These are phyloP conservation scores for Platycnemis pennipes DNA, from an alignment of 2,888 invertebrate genomes.

Conservation along the genomic window DNA sequence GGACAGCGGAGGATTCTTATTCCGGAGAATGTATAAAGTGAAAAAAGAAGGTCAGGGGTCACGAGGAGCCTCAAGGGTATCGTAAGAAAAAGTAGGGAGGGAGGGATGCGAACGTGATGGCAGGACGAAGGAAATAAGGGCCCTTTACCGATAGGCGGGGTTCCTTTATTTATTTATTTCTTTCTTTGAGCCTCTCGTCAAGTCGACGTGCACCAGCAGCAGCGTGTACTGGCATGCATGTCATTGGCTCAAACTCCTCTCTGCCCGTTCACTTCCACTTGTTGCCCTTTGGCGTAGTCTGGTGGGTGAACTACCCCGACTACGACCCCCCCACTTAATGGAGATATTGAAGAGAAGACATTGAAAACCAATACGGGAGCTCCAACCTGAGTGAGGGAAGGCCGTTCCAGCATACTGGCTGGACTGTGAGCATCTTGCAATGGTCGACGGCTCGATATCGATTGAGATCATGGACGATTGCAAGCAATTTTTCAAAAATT, in stretches of 20 bases:
- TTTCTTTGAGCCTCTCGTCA: neutral
- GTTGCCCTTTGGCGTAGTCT: neutral
- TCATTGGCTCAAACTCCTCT: neutral
- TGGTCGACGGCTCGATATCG: too few species aligned
- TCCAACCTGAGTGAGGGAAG: too few species aligned
- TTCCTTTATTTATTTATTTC: neutral
- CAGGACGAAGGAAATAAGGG: neutral
- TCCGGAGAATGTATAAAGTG: constrained; percentile 17
- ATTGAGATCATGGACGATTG: too few species aligned
- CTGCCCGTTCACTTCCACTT: neutral
- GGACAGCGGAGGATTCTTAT: neutral
- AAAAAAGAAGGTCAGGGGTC: constrained; percentile 55
- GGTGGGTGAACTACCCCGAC: neutral
- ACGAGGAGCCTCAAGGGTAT: constrained; percentile 46
- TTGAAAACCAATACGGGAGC: too few species aligned
- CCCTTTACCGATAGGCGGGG: neutral
- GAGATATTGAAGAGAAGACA: neutral
- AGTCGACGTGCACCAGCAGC: neutral
- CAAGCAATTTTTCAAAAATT: too few species aligned
- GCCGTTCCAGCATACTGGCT: too few species aligned
- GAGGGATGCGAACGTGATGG: neutral
- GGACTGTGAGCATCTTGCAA: too few species aligned
- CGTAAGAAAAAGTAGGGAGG: constrained; percentile 15
- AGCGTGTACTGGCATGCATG: neutral
- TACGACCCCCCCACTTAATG: neutral